A percentile compares a stretch with the other conserved stretches of the same genome.
Evolutionary conservation across 2,797 vertebrate species (phyloP).

Genomic region (Cichlasoma orientale): DNA sequence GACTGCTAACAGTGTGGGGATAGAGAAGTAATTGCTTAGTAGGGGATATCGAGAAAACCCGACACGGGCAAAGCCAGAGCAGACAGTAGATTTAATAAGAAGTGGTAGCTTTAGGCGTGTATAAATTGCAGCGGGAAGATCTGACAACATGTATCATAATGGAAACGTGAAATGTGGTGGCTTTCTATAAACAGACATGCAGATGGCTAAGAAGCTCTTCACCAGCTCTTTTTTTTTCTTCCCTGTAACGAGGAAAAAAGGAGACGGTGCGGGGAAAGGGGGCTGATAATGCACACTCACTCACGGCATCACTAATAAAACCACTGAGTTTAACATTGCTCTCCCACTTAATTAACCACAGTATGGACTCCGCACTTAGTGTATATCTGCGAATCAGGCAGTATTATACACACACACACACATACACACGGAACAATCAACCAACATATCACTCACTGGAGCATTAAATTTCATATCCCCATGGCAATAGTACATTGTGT

Average conservation of each 20-base stretch:
- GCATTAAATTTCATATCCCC: conserved; percentile 77
- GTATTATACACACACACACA: conserved; percentile 63
- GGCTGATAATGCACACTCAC: conserved; percentile 55
- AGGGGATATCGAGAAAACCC: conserved; percentile 43
- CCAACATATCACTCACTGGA: conserved; percentile 74
- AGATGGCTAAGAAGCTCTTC: conserved; percentile 70
- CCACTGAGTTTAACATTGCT: conserved; percentile 76
- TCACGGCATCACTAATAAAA: conserved; percentile 72
- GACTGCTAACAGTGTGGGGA: conserved; percentile 48
- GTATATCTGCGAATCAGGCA: conserved; percentile 77
- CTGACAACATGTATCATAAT: conserved; percentile 78
- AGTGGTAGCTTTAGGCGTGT: conserved; percentile 67
- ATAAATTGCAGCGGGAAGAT: conserved; percentile 76
- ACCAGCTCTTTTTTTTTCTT: conserved; percentile 56
- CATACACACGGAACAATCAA: conserved; percentile 60
- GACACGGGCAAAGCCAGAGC: conserved; percentile 44
- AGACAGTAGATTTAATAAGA: conserved; percentile 71
- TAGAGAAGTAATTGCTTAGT: conserved; percentile 50
- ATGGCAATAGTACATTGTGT: conserved; percentile 67
- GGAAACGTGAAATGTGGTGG: conserved; percentile 70
- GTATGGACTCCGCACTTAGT: conserved; percentile 70
- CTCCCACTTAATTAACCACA: conserved; percentile 80
- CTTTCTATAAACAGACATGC: conserved; percentile 74
- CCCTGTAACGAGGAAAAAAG: conserved; percentile 64
- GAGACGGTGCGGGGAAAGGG: conserved; percentile 17